Conservation (phyloP, 1,140 invertebrate species). For the Wasmannia auropunctata region DNA sequence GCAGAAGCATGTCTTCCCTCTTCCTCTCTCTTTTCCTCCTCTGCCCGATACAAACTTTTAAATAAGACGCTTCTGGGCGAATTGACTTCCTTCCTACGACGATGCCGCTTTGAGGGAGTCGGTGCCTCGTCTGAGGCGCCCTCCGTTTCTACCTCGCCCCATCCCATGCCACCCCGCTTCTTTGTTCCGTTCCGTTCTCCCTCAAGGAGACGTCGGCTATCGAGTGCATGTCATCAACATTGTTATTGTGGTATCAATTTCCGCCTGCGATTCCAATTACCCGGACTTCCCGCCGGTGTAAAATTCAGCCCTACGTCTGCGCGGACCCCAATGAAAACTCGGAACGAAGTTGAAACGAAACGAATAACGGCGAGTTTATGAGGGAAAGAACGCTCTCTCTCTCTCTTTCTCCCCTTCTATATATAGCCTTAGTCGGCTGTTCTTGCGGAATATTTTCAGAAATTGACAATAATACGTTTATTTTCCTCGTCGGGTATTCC, state of each 20-base stretch:
- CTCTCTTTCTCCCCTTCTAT: no score
- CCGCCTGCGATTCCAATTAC: conserved; percentile 73
- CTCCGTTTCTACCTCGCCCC: conserved; percentile 37
- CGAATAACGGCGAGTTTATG: conserved; percentile 34
- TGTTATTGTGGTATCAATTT: conserved; percentile 79
- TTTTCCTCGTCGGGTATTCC: background rate
- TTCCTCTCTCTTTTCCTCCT: conserved; percentile 44
- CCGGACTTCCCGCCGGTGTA: conserved; percentile 35
- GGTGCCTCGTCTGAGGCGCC: conserved; percentile 53
- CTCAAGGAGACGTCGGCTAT: conserved; percentile 49
- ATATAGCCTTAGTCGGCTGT: background rate
- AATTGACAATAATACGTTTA: conserved; percentile 40
- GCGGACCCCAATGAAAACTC: conserved; percentile 25
- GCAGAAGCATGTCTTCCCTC: conserved; percentile 43
- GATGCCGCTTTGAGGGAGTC: conserved; percentile 74
- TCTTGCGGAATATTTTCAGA: conserved; percentile 32
- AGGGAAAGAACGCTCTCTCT: background rate
- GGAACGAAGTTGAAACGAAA: conserved; percentile 35
- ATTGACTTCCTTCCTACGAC: conserved; percentile 79
- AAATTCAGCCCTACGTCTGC: conserved; percentile 38
- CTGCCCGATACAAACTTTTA: conserved; percentile 83
- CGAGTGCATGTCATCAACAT: conserved; percentile 77
- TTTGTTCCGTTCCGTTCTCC: conserved; percentile 51
- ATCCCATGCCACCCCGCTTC: background rate
- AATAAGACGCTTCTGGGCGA: conserved; percentile 81